phyloP scores from a whole-genome alignment of 2,113 vertebrate genomes.

The Abramis brama region DNA sequence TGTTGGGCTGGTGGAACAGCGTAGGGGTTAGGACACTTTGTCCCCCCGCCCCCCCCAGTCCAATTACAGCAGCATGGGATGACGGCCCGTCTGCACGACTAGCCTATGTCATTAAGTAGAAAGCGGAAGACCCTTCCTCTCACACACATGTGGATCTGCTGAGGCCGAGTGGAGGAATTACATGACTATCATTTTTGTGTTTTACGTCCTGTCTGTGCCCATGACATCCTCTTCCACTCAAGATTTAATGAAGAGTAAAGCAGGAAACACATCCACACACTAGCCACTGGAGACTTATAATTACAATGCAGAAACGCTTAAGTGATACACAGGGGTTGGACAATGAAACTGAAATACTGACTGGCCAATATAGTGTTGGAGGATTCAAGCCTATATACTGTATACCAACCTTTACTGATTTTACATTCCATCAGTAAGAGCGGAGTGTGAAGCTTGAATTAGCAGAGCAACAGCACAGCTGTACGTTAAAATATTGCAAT shows the following conservation, averaged over 20 bases:
- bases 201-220: neutral
- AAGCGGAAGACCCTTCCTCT: neutral
- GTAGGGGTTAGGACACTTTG: slow-evolving; percentile 77
- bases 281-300: neutral
- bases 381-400: too few species aligned
- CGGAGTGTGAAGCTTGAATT: too few species aligned
- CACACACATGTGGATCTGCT: neutral
- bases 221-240: neutral
- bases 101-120: slow-evolving; percentile 54
- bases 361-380: too few species aligned
- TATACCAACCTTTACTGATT: too few species aligned
- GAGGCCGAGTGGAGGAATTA: neutral
- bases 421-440: too few species aligned
- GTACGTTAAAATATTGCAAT: too few species aligned
- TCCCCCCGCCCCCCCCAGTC: slow-evolving; percentile 72
- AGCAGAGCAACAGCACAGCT: too few species aligned
- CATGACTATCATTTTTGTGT: neutral
- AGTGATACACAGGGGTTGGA: neutral
- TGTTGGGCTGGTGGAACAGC: slow-evolving; percentile 72
- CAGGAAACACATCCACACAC: neutral
- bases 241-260: slow-evolving; percentile 29
- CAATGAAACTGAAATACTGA: too few species aligned
- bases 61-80: slow-evolving; percentile 81
- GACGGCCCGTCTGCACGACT: slow-evolving; percentile 64
- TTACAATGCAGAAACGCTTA: neutral